Evolutionary conservation across 2,888 invertebrate genomes (phyloP).

Genomic region (Chorisops tibialis): DNA sequence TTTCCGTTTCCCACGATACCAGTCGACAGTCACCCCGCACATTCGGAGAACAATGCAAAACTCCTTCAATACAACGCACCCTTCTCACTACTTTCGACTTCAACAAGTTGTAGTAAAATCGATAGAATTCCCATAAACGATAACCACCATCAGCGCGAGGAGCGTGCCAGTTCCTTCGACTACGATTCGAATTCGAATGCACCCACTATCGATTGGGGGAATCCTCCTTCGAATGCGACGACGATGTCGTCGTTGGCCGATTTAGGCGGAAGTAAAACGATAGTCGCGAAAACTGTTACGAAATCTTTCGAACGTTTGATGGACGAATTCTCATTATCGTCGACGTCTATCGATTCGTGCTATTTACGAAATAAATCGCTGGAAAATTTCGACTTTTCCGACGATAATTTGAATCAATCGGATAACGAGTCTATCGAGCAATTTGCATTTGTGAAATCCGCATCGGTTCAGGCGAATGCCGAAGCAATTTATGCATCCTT

Average conservation of each 20-base stretch:
- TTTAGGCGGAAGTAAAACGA: neutral
- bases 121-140: conserved; percentile 11
- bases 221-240: too few relatives aligned
- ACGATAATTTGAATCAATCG: conserved; percentile 52
- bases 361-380: conserved; percentile 50
- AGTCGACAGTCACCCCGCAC: neutral
- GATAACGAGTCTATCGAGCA: conserved; percentile 43
- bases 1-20: neutral
- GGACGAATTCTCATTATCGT: conserved; percentile 50
- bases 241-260: too few relatives aligned
- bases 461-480: conserved; percentile 16
- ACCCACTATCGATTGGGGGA: too few relatives aligned
- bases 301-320: conserved; percentile 54
- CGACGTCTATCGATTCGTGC: conserved; percentile 46
- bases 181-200: neutral
- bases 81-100: neutral
- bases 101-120: conserved; percentile 20
- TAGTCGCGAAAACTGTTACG: conserved; percentile 55
- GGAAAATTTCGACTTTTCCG: conserved; percentile 50
- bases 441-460: neutral
- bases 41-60: too few relatives aligned
- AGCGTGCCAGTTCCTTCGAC: neutral
- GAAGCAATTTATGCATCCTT: conserved; percentile 26
- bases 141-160: neutral
- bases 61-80: neutral